Base-by-base conservation (phyloP, 2,888 invertebrate genomes). In the Drosophila flavopinicola region DNA sequence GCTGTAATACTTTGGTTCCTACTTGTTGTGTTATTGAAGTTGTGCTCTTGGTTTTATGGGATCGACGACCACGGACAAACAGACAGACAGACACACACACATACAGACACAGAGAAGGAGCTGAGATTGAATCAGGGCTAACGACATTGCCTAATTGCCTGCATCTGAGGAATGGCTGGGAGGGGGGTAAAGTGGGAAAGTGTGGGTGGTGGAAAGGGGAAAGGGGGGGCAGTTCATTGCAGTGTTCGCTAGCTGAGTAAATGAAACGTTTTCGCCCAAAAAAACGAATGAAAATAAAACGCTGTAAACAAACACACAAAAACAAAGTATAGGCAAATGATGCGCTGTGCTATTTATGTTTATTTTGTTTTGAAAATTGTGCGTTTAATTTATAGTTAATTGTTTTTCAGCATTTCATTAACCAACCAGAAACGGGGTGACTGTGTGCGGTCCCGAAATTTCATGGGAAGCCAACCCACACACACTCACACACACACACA, bases 361-460 rank as follows among this genome's bases (percentile, higher is more conserved):
- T 80, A 86, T 80, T 80, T 80, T 80, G 80, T 80, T 80, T 80
- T 84, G 87, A 76, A 80, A 80, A 86, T 80, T 86, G 80, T 80
- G 80, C 80, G 80, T 80, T 80, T 80, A 80, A 80, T 80, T 86
- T 80, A 86, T 86, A 80, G 80, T 80, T 80, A 80, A 80, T 80
- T 80, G 80, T 80, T 80, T 84, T 80, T 72, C 86, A 75, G 86
- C 66, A 48, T 72, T 80, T 80, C 80, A 80, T 84, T 84, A 84
- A 76, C 80, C 85, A 70, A 86, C 82, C 85, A 61, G 65, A 63
- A 69, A 58, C 38, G 38, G 54, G 54, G 41, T 79, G 74, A 80
- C 87, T 86, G 87, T 86, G 80, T 80, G 80, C 87, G 80, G 80
- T 80, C 80, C 61, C 49, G 27, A 42, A 39, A 35, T 30, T 80